Conservation (phyloP, 2,888 invertebrate genomes). For the Gastracanthus pulcherrimus region DNA sequence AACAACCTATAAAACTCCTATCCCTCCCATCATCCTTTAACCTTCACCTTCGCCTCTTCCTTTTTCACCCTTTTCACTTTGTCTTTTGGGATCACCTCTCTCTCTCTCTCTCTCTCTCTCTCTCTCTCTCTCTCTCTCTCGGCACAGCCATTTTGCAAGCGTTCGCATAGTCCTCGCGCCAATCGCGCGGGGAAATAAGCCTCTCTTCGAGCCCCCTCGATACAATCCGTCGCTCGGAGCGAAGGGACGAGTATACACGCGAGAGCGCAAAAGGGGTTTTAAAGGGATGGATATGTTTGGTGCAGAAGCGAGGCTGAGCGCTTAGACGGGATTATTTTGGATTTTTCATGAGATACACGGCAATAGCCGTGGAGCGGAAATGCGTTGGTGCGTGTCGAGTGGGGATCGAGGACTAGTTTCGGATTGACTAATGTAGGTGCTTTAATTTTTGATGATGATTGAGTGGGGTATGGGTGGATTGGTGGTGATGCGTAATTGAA, state of each 20-base stretch:
- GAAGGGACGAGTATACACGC: constrained; percentile 18
- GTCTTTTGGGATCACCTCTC: constrained; percentile 25
- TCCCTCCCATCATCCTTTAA: no score
- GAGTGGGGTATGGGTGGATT: neutral
- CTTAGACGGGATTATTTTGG: constrained; percentile 56
- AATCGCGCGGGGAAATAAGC: constrained; percentile 59
- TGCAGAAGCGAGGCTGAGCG: neutral
- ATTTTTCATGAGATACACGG: constrained; percentile 53
- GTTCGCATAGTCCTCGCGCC: constrained; percentile 62
- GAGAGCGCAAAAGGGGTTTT: constrained; percentile 32
- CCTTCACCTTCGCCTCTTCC: no score
- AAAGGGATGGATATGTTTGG: constrained; percentile 46
- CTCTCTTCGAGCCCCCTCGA: no score
- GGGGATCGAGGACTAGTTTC: constrained; percentile 25
- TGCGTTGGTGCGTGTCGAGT: neutral
- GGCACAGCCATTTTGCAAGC: constrained; percentile 76
- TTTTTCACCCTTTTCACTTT: no score
- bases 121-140: constrained; percentile 48
- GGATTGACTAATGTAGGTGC: neutral
- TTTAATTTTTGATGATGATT: neutral
- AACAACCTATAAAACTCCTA: no score
- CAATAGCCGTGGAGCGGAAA: neutral
- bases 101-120: constrained; percentile 52
- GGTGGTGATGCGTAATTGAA: neutral
- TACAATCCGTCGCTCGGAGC: no score